Conservation (phyloP, 1,140 invertebrate genomes). For the Ladona fulva region DNA sequence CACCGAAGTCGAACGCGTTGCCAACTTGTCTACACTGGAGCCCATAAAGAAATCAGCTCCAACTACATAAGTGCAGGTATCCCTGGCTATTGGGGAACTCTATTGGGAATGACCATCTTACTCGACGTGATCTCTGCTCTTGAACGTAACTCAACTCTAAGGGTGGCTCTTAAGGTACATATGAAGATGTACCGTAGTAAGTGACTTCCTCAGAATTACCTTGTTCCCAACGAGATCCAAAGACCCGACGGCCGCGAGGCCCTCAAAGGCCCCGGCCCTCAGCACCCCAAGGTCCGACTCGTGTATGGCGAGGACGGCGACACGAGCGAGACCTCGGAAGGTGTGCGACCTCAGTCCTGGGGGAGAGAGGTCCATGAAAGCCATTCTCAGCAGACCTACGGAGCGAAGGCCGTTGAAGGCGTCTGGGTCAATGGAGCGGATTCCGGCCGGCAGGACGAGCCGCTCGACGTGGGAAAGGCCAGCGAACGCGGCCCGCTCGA, state of each 20-base stretch:
- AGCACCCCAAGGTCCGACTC: constrained; percentile 70
- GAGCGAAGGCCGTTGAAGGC: constrained; percentile 71
- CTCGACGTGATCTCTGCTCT: too few species aligned
- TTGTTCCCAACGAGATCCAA: constrained; percentile 73
- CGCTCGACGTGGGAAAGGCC: constrained; percentile 67
- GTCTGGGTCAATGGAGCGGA: constrained; percentile 60
- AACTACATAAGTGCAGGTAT: too few species aligned
- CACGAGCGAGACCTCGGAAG: constrained; percentile 63
- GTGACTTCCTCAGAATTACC: too few species aligned
- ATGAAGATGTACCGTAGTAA: too few species aligned
- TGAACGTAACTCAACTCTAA: too few species aligned
- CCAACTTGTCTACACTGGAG: too few species aligned
- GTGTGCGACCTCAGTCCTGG: constrained; percentile 55
- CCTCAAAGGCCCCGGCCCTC: constrained; percentile 58
- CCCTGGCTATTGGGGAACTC: too few species aligned
- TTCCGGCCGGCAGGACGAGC: constrained; percentile 59
- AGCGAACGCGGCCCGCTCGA: constrained; percentile 67
- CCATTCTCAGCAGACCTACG: constrained; percentile 62
- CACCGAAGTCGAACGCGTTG: too few species aligned
- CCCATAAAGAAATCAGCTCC: too few species aligned
- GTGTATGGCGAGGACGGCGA: constrained; percentile 60
- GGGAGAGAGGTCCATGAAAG: constrained; percentile 62
- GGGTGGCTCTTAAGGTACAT: too few species aligned
- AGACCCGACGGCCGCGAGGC: constrained; percentile 53
- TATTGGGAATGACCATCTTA: too few species aligned